Evolutionary conservation across 2,888 invertebrate species (phyloP), one percentile per base, ranked within the genome.

Genomic region (Lasioglossum pauxillum): DNA sequence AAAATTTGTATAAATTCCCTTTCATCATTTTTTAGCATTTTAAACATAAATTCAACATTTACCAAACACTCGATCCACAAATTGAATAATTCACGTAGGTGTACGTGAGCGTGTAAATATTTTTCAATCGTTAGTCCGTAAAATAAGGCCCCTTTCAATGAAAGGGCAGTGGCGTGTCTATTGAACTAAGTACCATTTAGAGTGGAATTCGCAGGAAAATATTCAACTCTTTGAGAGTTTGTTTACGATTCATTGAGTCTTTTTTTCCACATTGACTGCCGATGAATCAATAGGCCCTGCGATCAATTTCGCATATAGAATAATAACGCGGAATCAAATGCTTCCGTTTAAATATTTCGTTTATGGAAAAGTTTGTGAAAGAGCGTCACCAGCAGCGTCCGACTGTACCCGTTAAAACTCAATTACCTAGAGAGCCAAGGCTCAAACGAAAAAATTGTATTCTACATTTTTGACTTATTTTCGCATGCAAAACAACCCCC

Each of bases 401-500:
- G 14, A 5, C 31, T 64, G 64, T 16, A 31, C 5, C 31, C 31
- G 64, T 64, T 7, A 27, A 31, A 64, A 64, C 31, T 64, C 31
- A 31, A 64, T 64, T 64, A 31, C 2, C 64, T 16, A 16, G 16
- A 31, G 16, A 64, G n/a, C 27, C 14, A 31, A 31, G 31, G 27
- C 14, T 31, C 16, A 31, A 64, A 64, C 64, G 64, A 16, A 64
- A 64, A 64, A 64, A 31, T 64, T 31, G 7, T 31, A 64, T 64
- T 64, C 64, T 64, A 64, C 64, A 31, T 2, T 64, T 64, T 31
- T 31, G 64, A 16, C 31, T 64, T 64, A 64, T 27, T 64, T 31
- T 31, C 64, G 64, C 64, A 16, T 64, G 64, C 27, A 64, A 64
- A 64, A 64, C 64, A 64, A 64, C 64, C 64, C 60, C 16, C 31